Evolutionary conservation across 2,888 invertebrate species (phyloP).

Genomic region (Polydesmus complanatus): DNA sequence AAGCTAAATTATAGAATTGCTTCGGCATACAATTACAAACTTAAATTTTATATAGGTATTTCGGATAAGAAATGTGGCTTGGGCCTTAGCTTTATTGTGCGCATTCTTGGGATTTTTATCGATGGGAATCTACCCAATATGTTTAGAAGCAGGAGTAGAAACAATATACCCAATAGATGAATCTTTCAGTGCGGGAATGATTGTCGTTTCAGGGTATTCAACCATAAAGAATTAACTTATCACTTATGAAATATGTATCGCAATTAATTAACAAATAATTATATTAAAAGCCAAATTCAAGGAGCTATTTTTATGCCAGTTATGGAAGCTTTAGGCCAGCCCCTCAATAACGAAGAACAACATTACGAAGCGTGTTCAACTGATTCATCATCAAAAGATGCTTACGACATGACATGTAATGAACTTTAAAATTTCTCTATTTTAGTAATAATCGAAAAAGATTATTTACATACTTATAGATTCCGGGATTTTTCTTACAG

Average conservation of each 20-base stretch:
- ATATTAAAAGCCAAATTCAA: constrained; percentile 27
- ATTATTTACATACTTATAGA: background rate
- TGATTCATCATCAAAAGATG: background rate
- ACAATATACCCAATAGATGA: constrained; percentile 38
- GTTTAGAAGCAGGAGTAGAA: constrained; percentile 37
- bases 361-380: background rate
- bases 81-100: constrained; percentile 28
- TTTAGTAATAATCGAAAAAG: background rate
- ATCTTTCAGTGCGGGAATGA: constrained; percentile 37
- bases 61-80: constrained; percentile 21
- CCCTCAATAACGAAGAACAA: background rate
- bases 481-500: background rate
- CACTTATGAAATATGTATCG: background rate
- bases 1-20: too few species aligned
- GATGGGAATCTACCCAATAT: constrained; percentile 36
- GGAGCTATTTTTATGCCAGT: constrained; percentile 27
- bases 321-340: constrained; percentile 23
- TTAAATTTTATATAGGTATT: background rate
- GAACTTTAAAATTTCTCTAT: background rate
- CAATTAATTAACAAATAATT: background rate
- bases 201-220: constrained; percentile 36
- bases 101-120: constrained; percentile 34
- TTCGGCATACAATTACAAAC: background rate
- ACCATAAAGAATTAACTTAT: constrained; percentile 2
- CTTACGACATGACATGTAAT: constrained; percentile 14